phyloP scores from a whole-genome alignment of 2,113 vertebrate genomes.

The Theristicus caerulescens region DNA sequence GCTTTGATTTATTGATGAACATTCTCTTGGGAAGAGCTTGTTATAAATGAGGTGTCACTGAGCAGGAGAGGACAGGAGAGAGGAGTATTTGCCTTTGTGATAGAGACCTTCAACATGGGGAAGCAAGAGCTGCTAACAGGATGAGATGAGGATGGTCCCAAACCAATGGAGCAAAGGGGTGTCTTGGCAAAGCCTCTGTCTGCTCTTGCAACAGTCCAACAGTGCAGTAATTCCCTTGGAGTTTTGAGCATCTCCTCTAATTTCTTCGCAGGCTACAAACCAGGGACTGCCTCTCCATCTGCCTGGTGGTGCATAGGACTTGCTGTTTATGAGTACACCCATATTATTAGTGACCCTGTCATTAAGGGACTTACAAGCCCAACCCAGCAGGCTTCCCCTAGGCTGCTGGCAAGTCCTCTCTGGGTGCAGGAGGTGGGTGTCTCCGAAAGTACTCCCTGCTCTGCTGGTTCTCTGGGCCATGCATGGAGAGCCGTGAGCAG shows the following conservation, averaged over 20 bases:
- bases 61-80: not conserved
- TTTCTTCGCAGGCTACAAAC: not conserved
- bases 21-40: not conserved
- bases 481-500: accelerated
- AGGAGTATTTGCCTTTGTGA: not conserved
- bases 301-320: not conserved
- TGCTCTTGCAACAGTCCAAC: not conserved
- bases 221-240: not conserved
- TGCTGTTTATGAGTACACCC: not conserved
- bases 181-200: not conserved
- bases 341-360: not conserved
- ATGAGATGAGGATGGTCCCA: not conserved
- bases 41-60: not conserved
- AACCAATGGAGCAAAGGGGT: not conserved
- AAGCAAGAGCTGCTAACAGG: not conserved
- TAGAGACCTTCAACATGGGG: not conserved
- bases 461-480: not conserved
- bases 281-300: not conserved
- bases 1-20: not conserved
- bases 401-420: not conserved
- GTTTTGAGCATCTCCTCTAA: not conserved
- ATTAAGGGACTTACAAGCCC: not conserved
- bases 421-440: not conserved
- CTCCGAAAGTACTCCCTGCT: not conserved
- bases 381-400: not conserved